Base-by-base conservation (phyloP, 2,797 vertebrate genomes). In the Eospalax fontanierii region DNA sequence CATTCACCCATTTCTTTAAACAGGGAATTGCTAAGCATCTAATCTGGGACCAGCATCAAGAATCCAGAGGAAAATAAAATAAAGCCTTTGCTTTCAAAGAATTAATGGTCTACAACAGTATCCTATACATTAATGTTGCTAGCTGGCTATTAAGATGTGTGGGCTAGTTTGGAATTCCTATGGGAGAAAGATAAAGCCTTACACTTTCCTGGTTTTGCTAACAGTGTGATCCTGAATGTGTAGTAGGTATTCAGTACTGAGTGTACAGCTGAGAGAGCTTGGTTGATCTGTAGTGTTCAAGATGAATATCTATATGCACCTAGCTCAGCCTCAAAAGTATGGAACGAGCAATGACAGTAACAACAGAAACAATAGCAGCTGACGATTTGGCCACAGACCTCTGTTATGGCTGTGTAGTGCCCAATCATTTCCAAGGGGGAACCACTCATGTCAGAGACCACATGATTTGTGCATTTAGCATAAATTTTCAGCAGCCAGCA, bases 271-370 rank as follows among this genome's bases (percentile, higher is more conserved):
- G n/a, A 38, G 33, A 90, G 28, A 28, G 35, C 24, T 2, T 30
- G 21, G 21, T 7, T 40, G 54, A 54, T 6, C n/a, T 61, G 19
- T 4, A 11, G 16, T 16, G 14, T 43, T 59, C 28, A 12, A 33
- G 40, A n/a, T 18, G 46, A 89, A 35, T 46, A 57, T 12, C n/a
- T 33, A 0, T 1, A 18, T 18, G 21, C 16, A 30, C 3, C n/a
- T 4, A 12, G 22, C 68, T 85, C 33, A 19, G 74, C n/a, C 73
- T 83, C 14, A 40, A 22, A 84, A 83, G n/a, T 73, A 40, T 28
- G 0, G 1, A 33, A 71, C 57, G 5, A 76, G 6, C 68, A 24
- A 40, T n/a, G 33, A 6, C 2, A 43, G 18, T 14, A 19, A 61
- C 0, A 10, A 33, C 12, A 63, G 12, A 9, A 59, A 83, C 0